These are phyloP conservation scores for Tetragnatha montana DNA, from an alignment of 2,888 invertebrate species.

Conservation along the genomic window DNA sequence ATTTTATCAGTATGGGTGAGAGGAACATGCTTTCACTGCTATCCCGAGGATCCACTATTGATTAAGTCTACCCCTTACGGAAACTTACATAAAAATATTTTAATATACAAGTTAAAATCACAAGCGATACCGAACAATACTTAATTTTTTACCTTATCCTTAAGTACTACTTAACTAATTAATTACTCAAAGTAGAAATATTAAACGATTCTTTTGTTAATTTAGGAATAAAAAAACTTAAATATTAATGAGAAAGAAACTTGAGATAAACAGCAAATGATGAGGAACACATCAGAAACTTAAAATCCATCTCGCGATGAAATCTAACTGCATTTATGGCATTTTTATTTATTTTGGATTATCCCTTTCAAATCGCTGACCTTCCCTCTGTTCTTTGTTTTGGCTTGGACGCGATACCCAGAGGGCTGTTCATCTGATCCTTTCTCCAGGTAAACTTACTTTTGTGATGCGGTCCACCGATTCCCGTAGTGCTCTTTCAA, in stretches of 20 bases:
- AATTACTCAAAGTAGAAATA: too few relatives aligned
- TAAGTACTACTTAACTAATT: too few relatives aligned
- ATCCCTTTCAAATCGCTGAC: conserved; percentile 42
- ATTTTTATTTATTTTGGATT: not conserved
- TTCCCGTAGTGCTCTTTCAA: conserved; percentile 21
- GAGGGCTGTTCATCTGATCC: conserved; percentile 30
- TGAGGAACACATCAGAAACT: not conserved
- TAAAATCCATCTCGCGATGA: not conserved
- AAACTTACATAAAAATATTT: too few relatives aligned
- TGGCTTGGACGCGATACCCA: conserved; percentile 7
- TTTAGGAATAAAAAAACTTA: not conserved
- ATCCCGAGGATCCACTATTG: too few relatives aligned
- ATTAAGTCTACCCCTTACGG: too few relatives aligned
- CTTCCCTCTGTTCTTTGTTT: conserved; percentile 19
- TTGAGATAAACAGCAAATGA: too few relatives aligned
- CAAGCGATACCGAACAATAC: too few relatives aligned
- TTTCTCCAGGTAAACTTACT: conserved; percentile 40
- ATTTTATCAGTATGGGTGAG: too few relatives aligned
- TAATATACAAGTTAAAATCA: too few relatives aligned
- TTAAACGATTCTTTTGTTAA: too few relatives aligned
- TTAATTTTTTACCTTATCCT: too few relatives aligned
- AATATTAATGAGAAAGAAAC: not conserved
- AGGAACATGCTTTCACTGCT: too few relatives aligned
- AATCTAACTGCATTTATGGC: not conserved
- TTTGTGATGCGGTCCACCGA: conserved; percentile 28